phyloP scores from a whole-genome alignment of 2,113 vertebrate species.

The Ardeotis arabs region DNA sequence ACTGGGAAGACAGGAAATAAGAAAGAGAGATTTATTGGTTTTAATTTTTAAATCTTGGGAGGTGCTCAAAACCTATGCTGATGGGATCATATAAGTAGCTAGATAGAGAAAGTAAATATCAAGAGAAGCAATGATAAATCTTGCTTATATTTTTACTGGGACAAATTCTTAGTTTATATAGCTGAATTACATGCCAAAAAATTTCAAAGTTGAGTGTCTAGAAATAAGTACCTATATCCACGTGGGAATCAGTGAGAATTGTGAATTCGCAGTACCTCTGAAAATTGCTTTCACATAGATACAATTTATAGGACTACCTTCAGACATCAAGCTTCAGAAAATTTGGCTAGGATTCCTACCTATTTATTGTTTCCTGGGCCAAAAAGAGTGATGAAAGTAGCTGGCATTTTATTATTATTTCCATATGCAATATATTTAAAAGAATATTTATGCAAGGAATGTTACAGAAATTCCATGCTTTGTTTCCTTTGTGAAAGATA shows the following conservation, averaged over 20 bases:
- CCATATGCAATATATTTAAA: conserved; percentile 55
- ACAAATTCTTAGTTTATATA: conserved; percentile 24
- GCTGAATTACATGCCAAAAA: conserved; percentile 33
- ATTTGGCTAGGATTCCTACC: background rate
- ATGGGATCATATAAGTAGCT: conserved; percentile 46
- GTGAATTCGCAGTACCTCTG: conserved; percentile 32
- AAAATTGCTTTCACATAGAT: conserved; percentile 51
- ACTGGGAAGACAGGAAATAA: conserved; percentile 10
- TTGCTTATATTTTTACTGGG: conserved; percentile 46
- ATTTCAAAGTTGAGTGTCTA: background rate
- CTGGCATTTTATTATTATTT: conserved; percentile 52
- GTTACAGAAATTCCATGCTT: conserved; percentile 41
- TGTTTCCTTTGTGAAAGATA: conserved; percentile 48
- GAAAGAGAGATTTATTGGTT: conserved; percentile 44
- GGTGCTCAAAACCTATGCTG: conserved; percentile 6
- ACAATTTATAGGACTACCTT: conserved; percentile 56
- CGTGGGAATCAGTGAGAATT: conserved; percentile 36
- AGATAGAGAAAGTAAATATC: conserved; percentile 46
- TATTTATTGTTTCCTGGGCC: conserved; percentile 59
- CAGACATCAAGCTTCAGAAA: conserved; percentile 31
- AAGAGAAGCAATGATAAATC: conserved; percentile 42
- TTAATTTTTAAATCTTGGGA: conserved; percentile 58
- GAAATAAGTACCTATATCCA: conserved; percentile 39
- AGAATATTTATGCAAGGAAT: conserved; percentile 62
- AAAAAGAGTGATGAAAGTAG: conserved; percentile 56